A percentile compares a stretch with the other conserved stretches of the same genome.
Evolutionary conservation across 2,888 invertebrate genomes (phyloP).

Genomic region (Agonopterix arenella): DNA sequence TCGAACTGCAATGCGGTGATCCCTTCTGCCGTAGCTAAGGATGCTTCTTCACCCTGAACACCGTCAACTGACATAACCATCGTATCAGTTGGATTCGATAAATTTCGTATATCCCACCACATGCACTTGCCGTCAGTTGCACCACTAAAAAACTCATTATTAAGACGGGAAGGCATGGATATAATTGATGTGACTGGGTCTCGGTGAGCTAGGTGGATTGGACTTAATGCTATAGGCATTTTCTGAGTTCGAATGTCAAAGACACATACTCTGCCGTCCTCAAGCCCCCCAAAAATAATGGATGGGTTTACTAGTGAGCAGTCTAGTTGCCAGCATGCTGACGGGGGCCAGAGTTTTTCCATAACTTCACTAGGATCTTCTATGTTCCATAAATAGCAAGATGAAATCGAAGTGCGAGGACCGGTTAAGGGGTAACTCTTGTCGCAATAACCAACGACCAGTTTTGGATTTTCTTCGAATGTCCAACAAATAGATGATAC

Average conservation of each 20-base stretch:
- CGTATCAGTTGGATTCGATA: constrained; percentile 74
- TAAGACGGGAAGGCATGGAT: constrained; percentile 75
- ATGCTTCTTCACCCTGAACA: constrained; percentile 52
- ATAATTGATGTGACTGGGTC: constrained; percentile 74
- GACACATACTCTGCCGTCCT: constrained; percentile 45
- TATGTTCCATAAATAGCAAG: constrained; percentile 80
- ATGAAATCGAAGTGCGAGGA: constrained; percentile 48
- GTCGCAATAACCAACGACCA: constrained; percentile 79
- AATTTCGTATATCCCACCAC: constrained; percentile 82
- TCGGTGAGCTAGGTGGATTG: constrained; percentile 38
- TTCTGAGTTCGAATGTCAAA: constrained; percentile 84
- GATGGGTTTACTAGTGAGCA: constrained; percentile 31
- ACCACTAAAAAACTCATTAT: constrained; percentile 77
- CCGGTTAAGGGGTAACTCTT: constrained; percentile 27
- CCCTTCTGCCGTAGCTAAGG: constrained; percentile 73
- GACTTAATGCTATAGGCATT: constrained; percentile 82
- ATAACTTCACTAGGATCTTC: constrained; percentile 43
- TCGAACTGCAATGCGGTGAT: constrained; percentile 81
- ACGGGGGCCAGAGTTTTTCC: constrained; percentile 27
- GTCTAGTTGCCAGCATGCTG: constrained; percentile 39
- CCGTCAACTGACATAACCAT: constrained; percentile 75
- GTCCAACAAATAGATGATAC: constrained; percentile 81
- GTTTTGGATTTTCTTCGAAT: constrained; percentile 76
- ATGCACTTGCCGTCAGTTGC: constrained; percentile 77
- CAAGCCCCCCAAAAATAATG: constrained; percentile 36